Evolutionary conservation across 1,140 invertebrate species (phyloP).

Genomic region (Tetranychus cinnabarinus): DNA sequence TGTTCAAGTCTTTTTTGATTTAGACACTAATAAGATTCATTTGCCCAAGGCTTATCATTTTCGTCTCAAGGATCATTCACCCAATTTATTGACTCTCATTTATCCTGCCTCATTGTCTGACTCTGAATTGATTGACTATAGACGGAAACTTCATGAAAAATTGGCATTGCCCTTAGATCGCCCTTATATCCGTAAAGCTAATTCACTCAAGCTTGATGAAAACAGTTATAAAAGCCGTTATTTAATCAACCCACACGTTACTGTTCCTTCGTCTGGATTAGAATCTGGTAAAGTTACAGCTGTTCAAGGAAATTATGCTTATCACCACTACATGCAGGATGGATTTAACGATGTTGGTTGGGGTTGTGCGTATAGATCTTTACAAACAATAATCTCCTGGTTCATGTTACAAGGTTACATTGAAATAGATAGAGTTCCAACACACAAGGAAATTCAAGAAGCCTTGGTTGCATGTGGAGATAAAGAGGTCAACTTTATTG

Average conservation of each 20-base stretch:
- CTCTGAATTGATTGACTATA: slow-evolving; percentile 28
- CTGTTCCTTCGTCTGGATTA: slow-evolving; percentile 19
- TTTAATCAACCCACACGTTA: slow-evolving; percentile 46
- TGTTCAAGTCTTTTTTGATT: background rate
- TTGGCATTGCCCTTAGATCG: slow-evolving; percentile 34
- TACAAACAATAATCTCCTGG: slow-evolving; percentile 95
- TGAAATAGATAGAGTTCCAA: slow-evolving; percentile 39
- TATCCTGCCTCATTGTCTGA: background rate
- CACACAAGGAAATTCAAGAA: slow-evolving; percentile 69
- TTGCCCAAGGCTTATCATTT: slow-evolving; percentile 3
- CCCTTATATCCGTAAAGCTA: slow-evolving; percentile 44
- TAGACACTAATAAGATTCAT: background rate
- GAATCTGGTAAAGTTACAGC: slow-evolving; percentile 17
- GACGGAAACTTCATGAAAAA: slow-evolving; percentile 34
- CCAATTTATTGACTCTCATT: background rate
- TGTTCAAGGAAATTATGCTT: slow-evolving; percentile 65
- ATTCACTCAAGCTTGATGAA: slow-evolving; percentile 32
- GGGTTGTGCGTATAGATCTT: slow-evolving; percentile 95
- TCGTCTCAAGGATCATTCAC: background rate
- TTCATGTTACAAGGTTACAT: slow-evolving; percentile 80
- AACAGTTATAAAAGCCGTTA: slow-evolving; percentile 23
- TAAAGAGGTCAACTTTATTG: slow-evolving; percentile 63
- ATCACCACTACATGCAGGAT: slow-evolving; percentile 94
- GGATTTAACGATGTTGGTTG: slow-evolving; percentile 84
- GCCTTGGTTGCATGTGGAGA: slow-evolving; percentile 80